Percentiles rank a stretch among this genome's conserved stretches.
Evolutionary conservation across 2,797 vertebrate species (phyloP).

Genomic region (Esox masquinongy): DNA sequence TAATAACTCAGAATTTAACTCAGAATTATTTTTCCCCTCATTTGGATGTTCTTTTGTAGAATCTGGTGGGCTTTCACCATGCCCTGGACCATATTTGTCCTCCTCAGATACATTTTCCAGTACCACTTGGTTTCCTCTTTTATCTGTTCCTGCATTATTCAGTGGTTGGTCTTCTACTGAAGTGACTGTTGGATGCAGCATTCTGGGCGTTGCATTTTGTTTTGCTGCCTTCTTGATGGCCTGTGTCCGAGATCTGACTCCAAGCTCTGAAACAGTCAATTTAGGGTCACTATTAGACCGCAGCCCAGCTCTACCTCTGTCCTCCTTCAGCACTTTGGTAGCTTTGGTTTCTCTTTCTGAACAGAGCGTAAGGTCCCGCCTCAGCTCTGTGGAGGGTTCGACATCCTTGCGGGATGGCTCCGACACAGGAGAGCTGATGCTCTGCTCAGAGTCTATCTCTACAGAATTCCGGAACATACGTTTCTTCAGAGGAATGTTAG

Average conservation of each 20-base stretch:
- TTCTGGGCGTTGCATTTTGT: constrained; percentile 34
- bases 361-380: not conserved
- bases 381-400: constrained; percentile 28
- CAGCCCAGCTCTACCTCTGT: constrained; percentile 26
- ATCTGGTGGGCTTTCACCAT: not conserved
- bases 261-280: constrained; percentile 20
- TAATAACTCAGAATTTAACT: no score
- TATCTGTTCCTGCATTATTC: constrained; percentile 43
- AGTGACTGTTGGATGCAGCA: constrained; percentile 51
- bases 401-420: constrained; percentile 41
- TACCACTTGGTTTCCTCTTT: constrained; percentile 32
- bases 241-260: constrained; percentile 39
- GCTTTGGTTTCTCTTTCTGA: constrained; percentile 34
- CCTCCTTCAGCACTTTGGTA: constrained; percentile 26
- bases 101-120: constrained; percentile 6
- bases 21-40: not conserved
- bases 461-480: constrained; percentile 77
- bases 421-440: constrained; percentile 38
- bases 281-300: constrained; percentile 2
- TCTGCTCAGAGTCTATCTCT: constrained; percentile 62
- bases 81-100: constrained; percentile 6
- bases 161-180: constrained; percentile 32
- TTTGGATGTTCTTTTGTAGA: not conserved
- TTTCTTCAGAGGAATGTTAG: constrained; percentile 82
- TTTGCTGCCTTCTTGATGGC: constrained; percentile 36